These are phyloP conservation scores for Limnodromus scolopaceus DNA, from an alignment of 2,797 vertebrate genomes.

Conservation along the genomic window DNA sequence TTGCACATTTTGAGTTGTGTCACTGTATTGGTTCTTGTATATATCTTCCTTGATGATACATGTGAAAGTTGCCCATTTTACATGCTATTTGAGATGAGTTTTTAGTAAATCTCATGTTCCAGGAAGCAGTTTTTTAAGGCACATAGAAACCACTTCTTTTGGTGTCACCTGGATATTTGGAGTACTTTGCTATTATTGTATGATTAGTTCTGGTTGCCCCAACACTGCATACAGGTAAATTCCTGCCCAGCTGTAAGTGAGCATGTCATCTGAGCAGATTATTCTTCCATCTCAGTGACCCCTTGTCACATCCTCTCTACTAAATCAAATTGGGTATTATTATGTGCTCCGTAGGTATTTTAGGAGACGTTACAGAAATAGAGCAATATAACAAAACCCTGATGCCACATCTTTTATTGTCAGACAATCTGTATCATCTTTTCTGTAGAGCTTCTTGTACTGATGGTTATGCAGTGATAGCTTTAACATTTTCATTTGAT, in stretches of 20 bases:
- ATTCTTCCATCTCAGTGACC: slow-evolving; percentile 8
- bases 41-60: background rate
- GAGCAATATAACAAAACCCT: background rate
- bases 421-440: background rate
- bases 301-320: background rate
- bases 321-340: background rate
- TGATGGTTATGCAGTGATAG: background rate
- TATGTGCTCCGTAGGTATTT: background rate
- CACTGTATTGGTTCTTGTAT: background rate
- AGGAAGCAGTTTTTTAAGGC: background rate
- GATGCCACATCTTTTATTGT: background rate
- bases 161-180: background rate
- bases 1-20: background rate
- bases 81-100: background rate
- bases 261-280: background rate
- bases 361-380: background rate
- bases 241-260: background rate
- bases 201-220: background rate
- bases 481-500: background rate
- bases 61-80: background rate
- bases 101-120: background rate
- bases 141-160: background rate
- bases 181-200: background rate
- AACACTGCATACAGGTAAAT: background rate
- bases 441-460: background rate